Conservation (phyloP, 2,113 vertebrate genomes). For the Myotis davidii region DNA sequence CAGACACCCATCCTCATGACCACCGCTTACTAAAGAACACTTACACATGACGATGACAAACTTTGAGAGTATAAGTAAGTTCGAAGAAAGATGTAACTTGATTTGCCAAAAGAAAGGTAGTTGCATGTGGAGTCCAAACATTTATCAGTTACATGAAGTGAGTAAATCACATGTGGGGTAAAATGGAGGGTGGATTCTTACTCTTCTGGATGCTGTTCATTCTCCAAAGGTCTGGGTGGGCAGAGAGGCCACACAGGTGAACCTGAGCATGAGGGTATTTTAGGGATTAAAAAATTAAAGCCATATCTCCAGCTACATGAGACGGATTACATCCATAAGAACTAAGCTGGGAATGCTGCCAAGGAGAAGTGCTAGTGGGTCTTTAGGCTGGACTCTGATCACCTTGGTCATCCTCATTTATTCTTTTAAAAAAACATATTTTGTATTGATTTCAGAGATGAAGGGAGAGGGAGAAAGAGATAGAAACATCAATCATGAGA, state of each 20-base stretch:
- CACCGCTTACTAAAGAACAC: not conserved
- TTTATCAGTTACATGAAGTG: not conserved
- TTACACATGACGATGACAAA: not conserved
- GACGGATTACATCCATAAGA: not conserved
- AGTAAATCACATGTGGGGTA: not conserved
- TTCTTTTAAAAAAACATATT: not conserved
- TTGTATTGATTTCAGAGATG: no score
- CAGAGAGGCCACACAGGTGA: not conserved
- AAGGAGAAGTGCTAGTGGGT: not conserved
- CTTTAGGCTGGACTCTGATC: not conserved
- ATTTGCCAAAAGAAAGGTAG: not conserved
- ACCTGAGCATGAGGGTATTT: not conserved
- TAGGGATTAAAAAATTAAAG: slow-evolving; percentile 6
- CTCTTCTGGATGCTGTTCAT: not conserved
- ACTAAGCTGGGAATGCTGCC: not conserved
- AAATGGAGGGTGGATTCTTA: not conserved
- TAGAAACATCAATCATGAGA: no score
- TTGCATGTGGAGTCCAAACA: not conserved
- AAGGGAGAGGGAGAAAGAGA: no score
- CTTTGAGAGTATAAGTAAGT: not conserved
- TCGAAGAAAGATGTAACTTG: not conserved
- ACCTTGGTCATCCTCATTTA: not conserved
- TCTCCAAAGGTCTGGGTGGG: not conserved
- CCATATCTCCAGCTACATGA: not conserved
- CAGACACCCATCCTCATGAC: not conserved